Conservation (phyloP, 2,888 invertebrate genomes). For the Agonopterix subpropinquella region DNA sequence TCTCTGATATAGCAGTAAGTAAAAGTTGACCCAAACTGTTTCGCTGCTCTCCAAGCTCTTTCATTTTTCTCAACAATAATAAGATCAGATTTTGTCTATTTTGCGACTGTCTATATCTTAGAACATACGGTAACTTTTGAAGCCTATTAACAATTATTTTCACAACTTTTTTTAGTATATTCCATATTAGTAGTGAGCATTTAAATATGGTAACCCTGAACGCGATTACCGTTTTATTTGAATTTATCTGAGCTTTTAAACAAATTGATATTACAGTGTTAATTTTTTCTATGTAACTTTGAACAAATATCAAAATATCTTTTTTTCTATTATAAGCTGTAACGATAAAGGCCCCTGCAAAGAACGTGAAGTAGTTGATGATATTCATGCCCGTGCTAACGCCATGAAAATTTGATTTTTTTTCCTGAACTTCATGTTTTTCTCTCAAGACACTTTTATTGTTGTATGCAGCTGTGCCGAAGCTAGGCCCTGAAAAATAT, state of each 20-base stretch:
- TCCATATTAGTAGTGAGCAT: conserved; percentile 16
- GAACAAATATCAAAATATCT: conserved; percentile 21
- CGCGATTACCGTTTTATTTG: conserved; percentile 23
- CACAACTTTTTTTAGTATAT: conserved; percentile 9
- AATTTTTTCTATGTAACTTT: background rate
- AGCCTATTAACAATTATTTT: background rate
- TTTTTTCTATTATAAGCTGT: conserved; percentile 37
- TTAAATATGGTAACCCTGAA: conserved; percentile 19
- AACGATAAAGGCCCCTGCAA: conserved; percentile 42
- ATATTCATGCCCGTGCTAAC: conserved; percentile 23
- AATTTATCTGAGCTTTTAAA: conserved; percentile 8
- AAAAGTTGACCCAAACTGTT: conserved; percentile 44
- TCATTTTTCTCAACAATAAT: conserved; percentile 39
- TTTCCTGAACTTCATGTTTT: too few species aligned
- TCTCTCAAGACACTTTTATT: too few species aligned
- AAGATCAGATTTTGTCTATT: conserved; percentile 24
- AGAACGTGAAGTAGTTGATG: conserved; percentile 38
- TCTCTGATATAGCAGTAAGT: conserved; percentile 47
- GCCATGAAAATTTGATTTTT: background rate
- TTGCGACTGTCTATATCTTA: conserved; percentile 1
- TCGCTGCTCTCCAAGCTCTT: conserved; percentile 42
- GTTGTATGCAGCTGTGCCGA: too few species aligned
- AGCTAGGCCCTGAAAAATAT: too few species aligned
- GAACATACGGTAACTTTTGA: background rate
- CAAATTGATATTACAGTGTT: background rate